A percentile compares a stretch with the other conserved stretches of the same genome.
These are phyloP conservation scores for Rhegmatorhina hoffmannsi DNA, from an alignment of 2,113 vertebrate genomes.

Conservation along the genomic window DNA sequence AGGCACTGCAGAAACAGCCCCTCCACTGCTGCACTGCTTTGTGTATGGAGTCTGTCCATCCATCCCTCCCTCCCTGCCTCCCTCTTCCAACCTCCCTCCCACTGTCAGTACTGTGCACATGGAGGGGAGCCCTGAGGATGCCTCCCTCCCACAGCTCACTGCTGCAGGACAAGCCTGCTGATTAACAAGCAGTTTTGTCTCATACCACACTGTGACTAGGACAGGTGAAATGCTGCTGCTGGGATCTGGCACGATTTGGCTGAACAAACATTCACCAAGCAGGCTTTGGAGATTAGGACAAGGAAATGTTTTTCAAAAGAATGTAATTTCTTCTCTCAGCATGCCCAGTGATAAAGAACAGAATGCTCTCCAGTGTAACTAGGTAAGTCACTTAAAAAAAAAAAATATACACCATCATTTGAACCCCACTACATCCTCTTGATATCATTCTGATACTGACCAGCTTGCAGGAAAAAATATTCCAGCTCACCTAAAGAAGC, in stretches of 20 bases:
- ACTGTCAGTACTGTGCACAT: rapidly evolving
- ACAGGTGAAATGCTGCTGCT: not conserved
- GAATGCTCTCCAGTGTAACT: not conserved
- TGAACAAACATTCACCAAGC: not conserved
- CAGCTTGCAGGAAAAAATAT: not conserved
- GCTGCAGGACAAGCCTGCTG: not conserved
- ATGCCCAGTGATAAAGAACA: not conserved
- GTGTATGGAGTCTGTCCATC: not conserved
- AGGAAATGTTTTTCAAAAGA: not conserved
- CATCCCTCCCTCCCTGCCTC: not conserved
- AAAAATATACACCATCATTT: not conserved
- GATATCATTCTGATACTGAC: not conserved
- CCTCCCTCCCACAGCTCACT: rapidly evolving
- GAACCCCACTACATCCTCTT: not conserved
- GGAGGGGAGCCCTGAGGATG: not conserved
- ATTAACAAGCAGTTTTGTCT: not conserved
- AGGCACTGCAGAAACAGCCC: not conserved
- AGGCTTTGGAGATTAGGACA: not conserved
- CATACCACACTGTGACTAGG: not conserved
- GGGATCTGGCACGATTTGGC: not conserved
- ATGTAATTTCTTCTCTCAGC: not conserved
- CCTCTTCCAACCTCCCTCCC: not conserved
- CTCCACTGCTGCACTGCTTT: not conserved
- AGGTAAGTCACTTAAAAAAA: not conserved
- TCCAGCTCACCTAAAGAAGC: not conserved